A percentile compares a stretch with the other conserved stretches of the same genome.
phyloP scores from a whole-genome alignment of 2,797 vertebrate species.

The Ataeniobius toweri region DNA sequence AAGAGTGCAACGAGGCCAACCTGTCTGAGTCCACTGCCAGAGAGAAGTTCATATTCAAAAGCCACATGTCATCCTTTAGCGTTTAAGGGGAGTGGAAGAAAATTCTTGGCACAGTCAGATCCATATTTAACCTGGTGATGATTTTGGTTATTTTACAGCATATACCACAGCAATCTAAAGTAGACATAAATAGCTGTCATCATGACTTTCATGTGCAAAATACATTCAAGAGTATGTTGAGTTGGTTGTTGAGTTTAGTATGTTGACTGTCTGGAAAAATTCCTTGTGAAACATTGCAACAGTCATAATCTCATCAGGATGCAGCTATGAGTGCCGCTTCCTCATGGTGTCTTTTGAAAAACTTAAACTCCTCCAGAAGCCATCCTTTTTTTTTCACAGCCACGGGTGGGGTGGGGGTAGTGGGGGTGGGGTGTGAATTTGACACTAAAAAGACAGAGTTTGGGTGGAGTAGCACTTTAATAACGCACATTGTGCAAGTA shows the following conservation, averaged over 20 bases:
- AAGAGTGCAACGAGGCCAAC: slow-evolving; percentile 52
- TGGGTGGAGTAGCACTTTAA: slow-evolving; percentile 64
- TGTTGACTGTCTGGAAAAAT: not conserved
- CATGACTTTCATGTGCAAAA: too few relatives aligned
- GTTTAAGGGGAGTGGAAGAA: slow-evolving; percentile 55
- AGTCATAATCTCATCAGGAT: not conserved
- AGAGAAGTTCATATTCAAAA: slow-evolving; percentile 72
- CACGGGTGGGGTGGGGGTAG: slow-evolving; percentile 3
- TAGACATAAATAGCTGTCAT: too few relatives aligned
- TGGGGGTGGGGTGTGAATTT: slow-evolving; percentile 40
- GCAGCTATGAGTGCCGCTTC: slow-evolving; percentile 4
- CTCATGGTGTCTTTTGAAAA: slow-evolving; percentile 11
- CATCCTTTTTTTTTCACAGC: slow-evolving; percentile 33
- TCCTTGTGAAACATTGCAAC: not conserved
- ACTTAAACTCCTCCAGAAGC: slow-evolving; percentile 22
- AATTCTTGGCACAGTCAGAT: slow-evolving; percentile 43
- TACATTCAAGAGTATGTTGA: not conserved
- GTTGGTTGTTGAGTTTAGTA: not conserved
- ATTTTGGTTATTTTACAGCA: slow-evolving; percentile 42
- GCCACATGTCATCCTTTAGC: slow-evolving; percentile 65
- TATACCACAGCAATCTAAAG: slow-evolving; percentile 13
- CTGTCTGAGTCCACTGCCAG: slow-evolving; percentile 68
- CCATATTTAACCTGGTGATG: slow-evolving; percentile 57
- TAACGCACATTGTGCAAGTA: slow-evolving; percentile 71
- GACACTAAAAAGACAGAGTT: slow-evolving; percentile 60